These are phyloP conservation scores for Chorisops tibialis DNA, from an alignment of 2,888 invertebrate species.

Conservation along the genomic window DNA sequence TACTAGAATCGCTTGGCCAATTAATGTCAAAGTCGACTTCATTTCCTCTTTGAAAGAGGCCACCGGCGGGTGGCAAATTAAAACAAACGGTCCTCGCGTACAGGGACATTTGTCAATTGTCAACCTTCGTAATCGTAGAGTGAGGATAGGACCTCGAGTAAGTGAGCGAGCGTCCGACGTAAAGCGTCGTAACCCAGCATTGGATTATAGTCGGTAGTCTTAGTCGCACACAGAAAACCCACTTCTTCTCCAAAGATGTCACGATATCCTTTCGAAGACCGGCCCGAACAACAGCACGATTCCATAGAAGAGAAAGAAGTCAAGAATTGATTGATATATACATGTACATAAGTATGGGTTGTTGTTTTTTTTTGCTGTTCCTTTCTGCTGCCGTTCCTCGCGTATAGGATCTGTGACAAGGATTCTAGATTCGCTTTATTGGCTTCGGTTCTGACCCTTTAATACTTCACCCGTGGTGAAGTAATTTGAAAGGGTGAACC, in stretches of 20 bases:
- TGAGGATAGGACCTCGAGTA: neutral
- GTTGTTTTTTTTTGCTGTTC: neutral
- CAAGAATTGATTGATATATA: neutral
- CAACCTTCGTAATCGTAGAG: conserved; percentile 30
- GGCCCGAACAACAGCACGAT: conserved; percentile 4
- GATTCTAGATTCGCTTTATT: conserved; percentile 29
- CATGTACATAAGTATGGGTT: neutral
- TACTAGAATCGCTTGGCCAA: conserved; percentile 36
- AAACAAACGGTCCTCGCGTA: conserved; percentile 41
- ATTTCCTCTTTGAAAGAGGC: conserved; percentile 38
- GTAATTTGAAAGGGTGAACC: conserved; percentile 15
- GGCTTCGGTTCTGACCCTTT: conserved; percentile 26
- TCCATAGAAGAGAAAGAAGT: neutral
- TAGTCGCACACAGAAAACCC: conserved; percentile 16
- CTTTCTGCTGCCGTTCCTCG: neutral
- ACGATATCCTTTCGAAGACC: too few relatives aligned
- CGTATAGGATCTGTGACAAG: conserved; percentile 20
- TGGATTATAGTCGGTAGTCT: conserved; percentile 18
- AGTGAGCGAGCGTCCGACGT: neutral
- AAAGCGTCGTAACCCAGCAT: neutral
- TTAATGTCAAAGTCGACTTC: conserved; percentile 40
- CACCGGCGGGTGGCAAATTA: conserved; percentile 40
- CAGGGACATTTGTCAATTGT: conserved; percentile 40
- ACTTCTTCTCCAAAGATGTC: neutral
- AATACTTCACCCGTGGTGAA: conserved; percentile 24